phyloP scores from a whole-genome alignment of 2,888 invertebrate species.

The Plebejus melissa region DNA sequence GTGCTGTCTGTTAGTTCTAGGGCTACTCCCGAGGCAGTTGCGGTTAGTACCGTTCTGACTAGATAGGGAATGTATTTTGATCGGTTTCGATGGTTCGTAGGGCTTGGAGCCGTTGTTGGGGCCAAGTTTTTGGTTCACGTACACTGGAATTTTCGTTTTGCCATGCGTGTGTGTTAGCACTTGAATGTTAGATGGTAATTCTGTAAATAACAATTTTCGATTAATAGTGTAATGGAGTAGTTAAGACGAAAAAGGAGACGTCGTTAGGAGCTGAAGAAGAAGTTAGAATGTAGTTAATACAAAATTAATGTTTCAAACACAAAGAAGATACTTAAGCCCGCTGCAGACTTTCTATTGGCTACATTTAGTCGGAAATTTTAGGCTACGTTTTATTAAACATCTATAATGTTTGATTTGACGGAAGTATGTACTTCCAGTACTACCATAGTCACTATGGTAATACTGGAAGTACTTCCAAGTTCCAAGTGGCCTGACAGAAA shows the following conservation, averaged over 20 bases:
- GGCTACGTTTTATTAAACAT: too few relatives aligned
- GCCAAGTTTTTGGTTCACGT: constrained; percentile 43
- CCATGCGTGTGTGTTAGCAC: constrained; percentile 39
- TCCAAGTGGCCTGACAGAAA: too few relatives aligned
- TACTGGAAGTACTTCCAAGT: too few relatives aligned
- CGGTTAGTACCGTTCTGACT: constrained; percentile 16
- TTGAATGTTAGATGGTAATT: constrained; percentile 42
- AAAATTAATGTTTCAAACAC: neutral
- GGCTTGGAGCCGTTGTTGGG: constrained; percentile 17
- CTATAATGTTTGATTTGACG: too few relatives aligned
- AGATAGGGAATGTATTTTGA: constrained; percentile 25
- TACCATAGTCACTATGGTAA: too few relatives aligned
- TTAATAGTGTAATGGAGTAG: neutral
- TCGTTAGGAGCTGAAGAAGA: neutral
- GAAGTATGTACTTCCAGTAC: too few relatives aligned
- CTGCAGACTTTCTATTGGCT: too few relatives aligned
- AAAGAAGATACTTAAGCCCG: neutral
- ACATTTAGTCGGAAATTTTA: too few relatives aligned
- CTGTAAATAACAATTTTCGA: constrained; percentile 41
- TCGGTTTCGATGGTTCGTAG: constrained; percentile 17
- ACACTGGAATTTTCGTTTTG: constrained; percentile 61
- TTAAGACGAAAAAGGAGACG: neutral
- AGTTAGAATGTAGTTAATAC: constrained; percentile 8
- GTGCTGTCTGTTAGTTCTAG: neutral
- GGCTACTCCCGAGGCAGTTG: constrained; percentile 9